Evolutionary conservation across 1,140 invertebrate genomes (phyloP).

Genomic region (Lepidurus packardi): DNA sequence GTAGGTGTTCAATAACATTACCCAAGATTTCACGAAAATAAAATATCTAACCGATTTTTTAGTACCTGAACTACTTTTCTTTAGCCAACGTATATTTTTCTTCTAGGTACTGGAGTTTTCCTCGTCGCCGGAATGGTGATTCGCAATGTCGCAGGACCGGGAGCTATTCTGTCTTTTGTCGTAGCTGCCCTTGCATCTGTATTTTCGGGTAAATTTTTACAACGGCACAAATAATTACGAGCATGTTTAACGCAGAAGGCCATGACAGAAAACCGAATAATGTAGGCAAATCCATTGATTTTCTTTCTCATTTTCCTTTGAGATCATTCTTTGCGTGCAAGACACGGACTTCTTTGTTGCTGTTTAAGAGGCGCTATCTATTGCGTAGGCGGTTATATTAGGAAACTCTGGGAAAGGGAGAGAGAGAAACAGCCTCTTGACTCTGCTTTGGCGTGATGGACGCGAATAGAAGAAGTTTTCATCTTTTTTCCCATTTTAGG

Average conservation of each 20-base stretch:
- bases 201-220: conserved; percentile 65
- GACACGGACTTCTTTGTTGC: no score
- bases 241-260: not conserved
- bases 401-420: not conserved
- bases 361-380: no score
- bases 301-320: not conserved
- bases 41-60: not conserved
- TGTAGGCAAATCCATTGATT: conserved; percentile 6
- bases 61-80: not conserved
- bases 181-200: conserved; percentile 81
- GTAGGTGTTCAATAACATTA: not conserved
- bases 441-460: not conserved
- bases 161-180: conserved; percentile 78
- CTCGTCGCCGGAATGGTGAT: conserved; percentile 86
- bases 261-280: not conserved
- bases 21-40: not conserved
- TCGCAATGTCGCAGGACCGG: conserved; percentile 75
- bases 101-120: conserved; percentile 80
- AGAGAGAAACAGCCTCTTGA: not conserved
- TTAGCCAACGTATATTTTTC: not conserved
- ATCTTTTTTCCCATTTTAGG: conserved; percentile 37
- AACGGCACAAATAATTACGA: not conserved
- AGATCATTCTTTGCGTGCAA: not conserved
- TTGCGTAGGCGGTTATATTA: no score
- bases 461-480: not conserved